Base-by-base conservation (phyloP, 1,140 invertebrate genomes). In the Drosophila pseudoobscura region DNA sequence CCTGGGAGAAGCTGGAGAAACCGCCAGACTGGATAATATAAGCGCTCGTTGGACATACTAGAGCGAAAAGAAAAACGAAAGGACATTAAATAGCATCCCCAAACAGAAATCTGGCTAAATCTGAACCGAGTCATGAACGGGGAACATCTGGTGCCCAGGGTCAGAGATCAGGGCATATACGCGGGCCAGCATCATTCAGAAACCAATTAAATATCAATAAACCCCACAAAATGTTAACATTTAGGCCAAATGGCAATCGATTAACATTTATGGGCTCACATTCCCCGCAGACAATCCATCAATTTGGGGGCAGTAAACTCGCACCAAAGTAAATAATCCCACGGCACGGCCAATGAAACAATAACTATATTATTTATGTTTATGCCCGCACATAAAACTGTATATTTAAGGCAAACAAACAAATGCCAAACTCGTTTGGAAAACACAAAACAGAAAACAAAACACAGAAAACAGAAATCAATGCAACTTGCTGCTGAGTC, bases 391-490 rank as follows among this genome's bases (percentile, higher is more conserved):
- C 61, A 53, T 20, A 46, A 57, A 50, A 61, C 17, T 31, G 17
- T 51, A 29, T 26, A 64, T 43, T 66, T 43, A 50, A 9, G 9
- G 3, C 7, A 69, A 69, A 35, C 45, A 63, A 57, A 73, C 56
- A 75, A 72, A 59, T 65, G 55, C 59, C 65, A 71, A 61, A 56
- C 62, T 55, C 63, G 56, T 80, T 71, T 62, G 53, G 20, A 15
- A 20, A 20, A 20, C 20, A 20, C 20, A 57, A 59, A 49, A 13
- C 49, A 35, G 7, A 71, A 59, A 57, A 71, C 6, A 1, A 44
- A 63, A 57, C 15, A 24, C 22, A 13, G 41, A 49, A 24, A 39
- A 50, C 64, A 24, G 52, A 45, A 49, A 26, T 11, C 31, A 35
- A 35, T 9, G 31, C 9, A 11, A 11, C 9, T 9, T 2, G 31